Base-by-base conservation (phyloP, 1,140 invertebrate genomes). In the Scaptomyza hsui region DNA sequence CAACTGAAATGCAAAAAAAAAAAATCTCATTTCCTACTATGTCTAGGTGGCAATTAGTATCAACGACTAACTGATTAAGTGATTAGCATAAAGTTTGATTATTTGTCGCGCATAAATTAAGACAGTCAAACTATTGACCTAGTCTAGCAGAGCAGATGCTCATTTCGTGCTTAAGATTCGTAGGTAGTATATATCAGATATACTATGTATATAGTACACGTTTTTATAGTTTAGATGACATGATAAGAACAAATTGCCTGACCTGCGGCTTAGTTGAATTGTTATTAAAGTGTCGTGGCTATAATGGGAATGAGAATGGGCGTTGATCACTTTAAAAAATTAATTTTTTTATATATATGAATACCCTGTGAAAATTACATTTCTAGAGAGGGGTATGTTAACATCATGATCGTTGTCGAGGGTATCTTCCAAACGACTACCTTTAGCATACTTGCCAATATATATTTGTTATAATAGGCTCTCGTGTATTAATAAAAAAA, bases 61-160 rank as follows among this genome's bases (percentile, higher is more conserved):
- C 68, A 24, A 19, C 18, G 5, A 45, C 44, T n/a, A 21, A 39
- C 37, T 44, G 15, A 72, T 72, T 59, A 65, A 41, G 29, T 37
- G 19, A 67, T 72, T 72, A 65, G 21, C 61, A 65, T 72, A 65
- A 18, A 26, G 29, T 56, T 35, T n/a, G 39, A 42, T 24, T 49
- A 52, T 15, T 44, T 52, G 39, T 32, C 29, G 5, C 49, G 55
- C 39, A 72, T 61, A 61, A 42, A 75, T 75, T 67, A 55, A 75
- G 16, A 44, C 47, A 61, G 63, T 16, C 59, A 61, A 68, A 61
- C 62, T 59, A 56, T 73, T 76, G 73, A 76, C 73, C 73, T 76
- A 76, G 69, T 69, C 69, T n/a, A 37, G 3, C n/a, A 41, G 51
- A 26, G 3, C 32, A 48, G n/a, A 41, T 6, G 24, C 16, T 19